These are phyloP conservation scores for Trichogramma pretiosum DNA, from an alignment of 1,140 invertebrate species.

Conservation along the genomic window DNA sequence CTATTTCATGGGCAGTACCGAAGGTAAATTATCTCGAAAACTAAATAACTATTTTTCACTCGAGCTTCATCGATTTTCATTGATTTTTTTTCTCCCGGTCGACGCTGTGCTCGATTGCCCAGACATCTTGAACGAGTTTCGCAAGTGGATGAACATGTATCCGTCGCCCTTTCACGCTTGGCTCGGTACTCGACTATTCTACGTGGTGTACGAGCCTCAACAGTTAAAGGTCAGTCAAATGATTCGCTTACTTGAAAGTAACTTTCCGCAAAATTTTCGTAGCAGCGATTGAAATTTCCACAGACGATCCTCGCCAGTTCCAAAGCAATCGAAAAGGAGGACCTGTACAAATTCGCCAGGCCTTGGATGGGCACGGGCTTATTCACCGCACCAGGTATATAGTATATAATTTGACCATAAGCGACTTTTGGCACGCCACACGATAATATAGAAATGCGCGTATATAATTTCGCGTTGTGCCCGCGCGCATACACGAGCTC, in stretches of 20 bases:
- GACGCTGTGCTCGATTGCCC: no score
- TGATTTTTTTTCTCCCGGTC: not conserved
- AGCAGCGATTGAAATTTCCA: no score
- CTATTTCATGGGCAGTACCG: slow-evolving; percentile 43
- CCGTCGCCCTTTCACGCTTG: slow-evolving; percentile 28
- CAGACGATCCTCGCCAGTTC: slow-evolving; percentile 53
- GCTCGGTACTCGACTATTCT: slow-evolving; percentile 31
- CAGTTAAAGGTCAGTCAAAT: slow-evolving; percentile 37
- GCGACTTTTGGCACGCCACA: no score
- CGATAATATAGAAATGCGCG: no score
- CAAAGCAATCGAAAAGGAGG: slow-evolving; percentile 59
- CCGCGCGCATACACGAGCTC: no score
- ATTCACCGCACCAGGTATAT: slow-evolving; percentile 54
- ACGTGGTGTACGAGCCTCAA: slow-evolving; percentile 39
- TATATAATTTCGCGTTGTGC: no score
- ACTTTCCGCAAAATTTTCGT: no score
- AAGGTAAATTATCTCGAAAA: slow-evolving; percentile 38
- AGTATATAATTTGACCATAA: no score
- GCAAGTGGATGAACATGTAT: slow-evolving; percentile 18
- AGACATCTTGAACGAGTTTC: slow-evolving; percentile 22
- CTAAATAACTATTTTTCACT: slow-evolving; percentile 10
- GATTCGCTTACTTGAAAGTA: not conserved
- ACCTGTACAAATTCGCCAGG: slow-evolving; percentile 59
- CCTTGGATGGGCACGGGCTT: slow-evolving; percentile 64
- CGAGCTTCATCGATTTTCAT: not conserved